Percentiles rank a stretch among this genome's conserved stretches.
Evolutionary conservation across 2,797 vertebrate species (phyloP).

Genomic region (Menidia menidia): DNA sequence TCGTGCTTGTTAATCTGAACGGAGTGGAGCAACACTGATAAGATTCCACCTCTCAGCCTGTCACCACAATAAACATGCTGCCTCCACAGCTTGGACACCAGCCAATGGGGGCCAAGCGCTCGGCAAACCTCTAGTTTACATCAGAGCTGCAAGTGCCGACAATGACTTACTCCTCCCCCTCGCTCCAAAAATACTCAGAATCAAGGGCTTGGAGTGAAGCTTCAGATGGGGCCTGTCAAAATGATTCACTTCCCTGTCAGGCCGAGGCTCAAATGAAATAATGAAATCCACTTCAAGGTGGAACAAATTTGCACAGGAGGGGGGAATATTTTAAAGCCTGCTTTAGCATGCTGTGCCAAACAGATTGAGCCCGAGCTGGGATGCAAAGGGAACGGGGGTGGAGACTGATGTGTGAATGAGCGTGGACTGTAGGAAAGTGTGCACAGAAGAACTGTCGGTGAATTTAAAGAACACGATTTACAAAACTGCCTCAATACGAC

Average conservation of each 20-base stretch:
- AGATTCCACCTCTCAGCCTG: conserved; percentile 71
- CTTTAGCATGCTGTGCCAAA: conserved; percentile 78
- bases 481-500: conserved; percentile 58
- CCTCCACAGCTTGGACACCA: conserved; percentile 73
- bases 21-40: conserved; percentile 74
- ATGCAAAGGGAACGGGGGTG: conserved; percentile 57
- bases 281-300: conserved; percentile 88
- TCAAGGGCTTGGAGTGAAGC: conserved; percentile 81
- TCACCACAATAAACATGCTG: conserved; percentile 66
- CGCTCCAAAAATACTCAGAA: conserved; percentile 83
- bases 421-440: conserved; percentile 51
- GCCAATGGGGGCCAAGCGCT: conserved; percentile 75
- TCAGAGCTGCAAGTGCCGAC: conserved; percentile 73
- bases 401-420: conserved; percentile 64
- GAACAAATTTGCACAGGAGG: conserved; percentile 84
- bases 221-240: conserved; percentile 85
- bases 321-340: conserved; percentile 82
- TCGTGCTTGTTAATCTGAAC: conserved; percentile 70
- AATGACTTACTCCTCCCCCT: conserved; percentile 79
- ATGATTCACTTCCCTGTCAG: conserved; percentile 88
- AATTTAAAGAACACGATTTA: conserved; percentile 73
- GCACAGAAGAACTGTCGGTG: conserved; percentile 59
- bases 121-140: conserved; percentile 75
- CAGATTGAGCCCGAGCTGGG: conserved; percentile 73
- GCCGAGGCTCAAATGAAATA: conserved; percentile 83